phyloP scores from a whole-genome alignment of 2,113 vertebrate genomes.

The Lophius piscatorius region DNA sequence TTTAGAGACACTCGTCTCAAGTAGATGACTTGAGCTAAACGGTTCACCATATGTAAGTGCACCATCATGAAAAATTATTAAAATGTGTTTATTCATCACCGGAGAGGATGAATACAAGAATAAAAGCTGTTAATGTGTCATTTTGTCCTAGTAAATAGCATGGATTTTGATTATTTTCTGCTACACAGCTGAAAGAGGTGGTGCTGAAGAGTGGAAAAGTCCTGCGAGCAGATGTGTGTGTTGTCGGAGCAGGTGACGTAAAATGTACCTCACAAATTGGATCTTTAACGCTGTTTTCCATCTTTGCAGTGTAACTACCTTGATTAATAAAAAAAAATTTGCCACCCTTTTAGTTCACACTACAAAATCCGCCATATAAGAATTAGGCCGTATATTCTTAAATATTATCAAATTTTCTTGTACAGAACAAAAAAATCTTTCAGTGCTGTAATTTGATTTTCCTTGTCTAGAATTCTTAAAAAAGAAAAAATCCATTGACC shows the following conservation, averaged over 20 bases:
- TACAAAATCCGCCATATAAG: too few relatives aligned
- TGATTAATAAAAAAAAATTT: too few relatives aligned
- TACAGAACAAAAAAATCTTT: too few relatives aligned
- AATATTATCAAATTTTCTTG: too few relatives aligned
- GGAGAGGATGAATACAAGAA: not conserved
- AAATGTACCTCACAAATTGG: not conserved
- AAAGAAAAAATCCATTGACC: too few relatives aligned
- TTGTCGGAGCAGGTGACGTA: slow-evolving; percentile 90
- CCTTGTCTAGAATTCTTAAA: too few relatives aligned
- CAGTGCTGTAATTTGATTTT: too few relatives aligned
- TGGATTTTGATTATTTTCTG: slow-evolving; percentile 14
- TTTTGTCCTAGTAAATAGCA: not conserved
- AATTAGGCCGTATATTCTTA: too few relatives aligned
- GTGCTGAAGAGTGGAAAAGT: slow-evolving; percentile 98
- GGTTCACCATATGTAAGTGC: too few relatives aligned
- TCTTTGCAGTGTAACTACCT: not conserved
- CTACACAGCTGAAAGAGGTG: slow-evolving; percentile 92
- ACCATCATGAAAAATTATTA: too few relatives aligned
- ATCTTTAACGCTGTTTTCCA: not conserved
- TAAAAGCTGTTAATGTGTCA: not conserved
- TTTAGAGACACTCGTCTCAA: too few relatives aligned
- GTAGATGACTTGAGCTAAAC: not conserved
- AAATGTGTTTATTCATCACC: not conserved
- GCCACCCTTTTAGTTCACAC: too few relatives aligned
- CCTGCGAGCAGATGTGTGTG: slow-evolving; percentile 92